phyloP scores from a whole-genome alignment of 2,888 invertebrate genomes.

The Papilio elwesi region DNA sequence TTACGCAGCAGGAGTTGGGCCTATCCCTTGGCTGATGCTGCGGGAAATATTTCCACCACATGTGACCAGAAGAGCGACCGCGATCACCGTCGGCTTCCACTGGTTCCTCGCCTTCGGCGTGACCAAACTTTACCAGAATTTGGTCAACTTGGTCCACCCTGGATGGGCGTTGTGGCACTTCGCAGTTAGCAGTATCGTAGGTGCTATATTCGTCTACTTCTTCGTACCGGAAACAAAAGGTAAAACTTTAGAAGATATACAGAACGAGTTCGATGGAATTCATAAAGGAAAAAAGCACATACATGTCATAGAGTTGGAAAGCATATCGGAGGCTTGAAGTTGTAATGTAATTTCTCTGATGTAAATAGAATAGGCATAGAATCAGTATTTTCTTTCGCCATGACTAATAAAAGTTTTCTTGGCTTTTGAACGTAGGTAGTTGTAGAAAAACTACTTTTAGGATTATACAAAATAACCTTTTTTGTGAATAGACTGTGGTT shows the following conservation, averaged over 20 bases:
- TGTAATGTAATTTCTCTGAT: not conserved
- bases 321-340: constrained; percentile 29
- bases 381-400: constrained; percentile 36
- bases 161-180: constrained; percentile 88
- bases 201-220: constrained; percentile 85
- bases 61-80: constrained; percentile 86
- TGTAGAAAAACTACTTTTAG: not conserved
- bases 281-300: constrained; percentile 72
- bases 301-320: constrained; percentile 77
- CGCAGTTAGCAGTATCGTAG: constrained; percentile 83
- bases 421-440: not conserved
- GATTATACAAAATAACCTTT: not conserved
- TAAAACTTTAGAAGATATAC: constrained; percentile 82
- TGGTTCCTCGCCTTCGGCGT: constrained; percentile 88
- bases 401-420: constrained; percentile 5
- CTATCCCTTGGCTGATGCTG: constrained; percentile 89
- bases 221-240: constrained; percentile 89
- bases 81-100: constrained; percentile 87
- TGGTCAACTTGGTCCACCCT: constrained; percentile 80
- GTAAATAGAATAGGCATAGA: constrained; percentile 27
- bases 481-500: constrained; percentile 29
- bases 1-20: constrained; percentile 88
- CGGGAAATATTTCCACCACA: constrained; percentile 87
- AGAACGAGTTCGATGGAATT: constrained; percentile 78
- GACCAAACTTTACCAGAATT: constrained; percentile 85